A percentile compares a stretch with the other conserved stretches of the same genome.
These are phyloP conservation scores for Nasonia giraulti DNA, from an alignment of 1,140 invertebrate species.

Conservation along the genomic window DNA sequence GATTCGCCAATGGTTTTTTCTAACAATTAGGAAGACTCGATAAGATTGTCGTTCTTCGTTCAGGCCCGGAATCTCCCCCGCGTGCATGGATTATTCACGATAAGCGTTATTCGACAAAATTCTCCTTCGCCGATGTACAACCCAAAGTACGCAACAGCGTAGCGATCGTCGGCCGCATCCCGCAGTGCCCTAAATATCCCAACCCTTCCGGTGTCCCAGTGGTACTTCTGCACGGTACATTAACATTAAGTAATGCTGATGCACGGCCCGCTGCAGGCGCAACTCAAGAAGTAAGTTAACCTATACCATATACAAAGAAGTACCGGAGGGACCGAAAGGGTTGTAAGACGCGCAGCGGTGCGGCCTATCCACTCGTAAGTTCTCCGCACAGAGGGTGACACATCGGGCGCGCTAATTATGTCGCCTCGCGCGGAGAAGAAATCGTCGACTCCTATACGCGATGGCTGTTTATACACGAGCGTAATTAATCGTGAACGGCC, in stretches of 20 bases:
- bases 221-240: background rate
- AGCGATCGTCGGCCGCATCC: background rate
- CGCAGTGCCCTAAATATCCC: background rate
- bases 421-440: background rate
- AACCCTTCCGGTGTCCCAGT: background rate
- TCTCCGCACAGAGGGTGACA: background rate
- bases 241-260: conserved; percentile 41
- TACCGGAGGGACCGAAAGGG: background rate
- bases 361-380: background rate
- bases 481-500: conserved; percentile 8
- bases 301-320: conserved; percentile 23
- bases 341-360: background rate
- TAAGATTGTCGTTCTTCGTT: no score
- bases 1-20: no score
- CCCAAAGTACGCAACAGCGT: no score
- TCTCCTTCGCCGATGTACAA: no score
- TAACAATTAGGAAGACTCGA: no score
- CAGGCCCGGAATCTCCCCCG: no score
- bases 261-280: background rate
- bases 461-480: background rate
- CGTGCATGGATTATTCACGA: no score
- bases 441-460: no score
- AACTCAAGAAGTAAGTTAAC: conserved; percentile 32
- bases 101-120: no score
- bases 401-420: background rate